phyloP scores from a whole-genome alignment of 2,888 invertebrate species.

The Dynastes tityus region DNA sequence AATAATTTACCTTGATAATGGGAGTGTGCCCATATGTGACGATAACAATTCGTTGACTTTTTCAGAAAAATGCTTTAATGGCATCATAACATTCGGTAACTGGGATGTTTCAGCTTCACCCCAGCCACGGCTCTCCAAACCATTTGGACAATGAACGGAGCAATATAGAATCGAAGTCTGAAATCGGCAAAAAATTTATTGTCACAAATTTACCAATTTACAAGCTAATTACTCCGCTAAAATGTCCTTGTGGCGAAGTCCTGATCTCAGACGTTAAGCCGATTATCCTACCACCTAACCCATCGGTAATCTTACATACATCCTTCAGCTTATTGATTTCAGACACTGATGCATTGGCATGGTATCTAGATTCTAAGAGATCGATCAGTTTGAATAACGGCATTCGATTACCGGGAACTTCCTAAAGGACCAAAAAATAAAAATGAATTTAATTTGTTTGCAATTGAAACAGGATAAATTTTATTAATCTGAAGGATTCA shows the following conservation, averaged over 20 bases:
- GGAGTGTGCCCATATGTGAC: constrained; percentile 84
- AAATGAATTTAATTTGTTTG: constrained; percentile 5
- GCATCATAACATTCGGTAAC: constrained; percentile 78
- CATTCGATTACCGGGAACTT: constrained; percentile 82
- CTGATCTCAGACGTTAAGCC: constrained; percentile 76
- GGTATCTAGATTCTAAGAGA: constrained; percentile 86
- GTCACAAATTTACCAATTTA: constrained; percentile 31
- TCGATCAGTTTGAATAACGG: constrained; percentile 89
- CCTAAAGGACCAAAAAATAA: constrained; percentile 67
- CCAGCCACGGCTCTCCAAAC: constrained; percentile 79
- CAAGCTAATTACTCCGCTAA: constrained; percentile 58
- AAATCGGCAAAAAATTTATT: constrained; percentile 16
- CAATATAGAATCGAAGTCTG: constrained; percentile 75
- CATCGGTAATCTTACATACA: constrained; percentile 82
- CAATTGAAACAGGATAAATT: background rate
- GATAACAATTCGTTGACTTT: constrained; percentile 80
- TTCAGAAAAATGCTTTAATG: constrained; percentile 77
- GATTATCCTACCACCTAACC: constrained; percentile 78
- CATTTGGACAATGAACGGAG: constrained; percentile 76
- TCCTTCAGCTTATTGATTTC: constrained; percentile 85
- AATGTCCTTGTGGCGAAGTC: constrained; percentile 73
- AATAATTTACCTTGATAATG: constrained; percentile 80
- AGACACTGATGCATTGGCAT: constrained; percentile 82
- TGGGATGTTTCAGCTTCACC: constrained; percentile 80
- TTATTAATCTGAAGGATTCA: constrained; percentile 43